Base-by-base conservation (phyloP, 1,140 invertebrate species). In the Scaptomyza hsui region DNA sequence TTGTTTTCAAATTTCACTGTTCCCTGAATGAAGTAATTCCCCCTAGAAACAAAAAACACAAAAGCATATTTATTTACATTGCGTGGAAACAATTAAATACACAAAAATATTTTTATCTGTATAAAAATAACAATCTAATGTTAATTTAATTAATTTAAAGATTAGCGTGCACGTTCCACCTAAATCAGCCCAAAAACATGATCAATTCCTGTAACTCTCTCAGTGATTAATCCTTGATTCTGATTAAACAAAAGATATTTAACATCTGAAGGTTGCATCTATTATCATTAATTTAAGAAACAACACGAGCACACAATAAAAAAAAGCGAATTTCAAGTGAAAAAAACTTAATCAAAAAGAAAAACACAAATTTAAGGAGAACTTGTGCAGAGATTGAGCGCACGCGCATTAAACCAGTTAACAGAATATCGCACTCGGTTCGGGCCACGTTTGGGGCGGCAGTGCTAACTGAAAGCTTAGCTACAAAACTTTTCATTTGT, bases 401-500 rank as follows among this genome's bases (percentile, higher is more conserved):
- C 64, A 78, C 59, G 45, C 53, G 74, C 60, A 29, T 29, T 29
- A 60, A 67, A 65, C 76, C 32, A 52, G 52, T 72, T 67, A 64
- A 49, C 44, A 55, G 67, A 63, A 62, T 61, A 49, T 60, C 32
- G n/a, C 21, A 42, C 55, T 48, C 48, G 49, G 49, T 37, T 13
- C 52, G 48, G 47, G 62, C 42, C 53, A 60, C 29, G 64, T 57
- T 62, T 39, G 19, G 32, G 35, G 59, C 32, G 32, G 32, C 32
- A 59, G 81, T 86, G 82, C 78, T 88, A 88, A 88, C 74, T 78
- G 63, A 86, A 86, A 86, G 78, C 82, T 86, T 75, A 64, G 68
- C 64, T 57, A 42, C 12, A 19, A 70, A 76, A 70, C 44, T 76
- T 79, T 83, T 48, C n/a, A n/a, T 61, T 62, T 44, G 29, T 26